phyloP scores from a whole-genome alignment of 2,888 invertebrate genomes.

The Acholoe squamosa region DNA sequence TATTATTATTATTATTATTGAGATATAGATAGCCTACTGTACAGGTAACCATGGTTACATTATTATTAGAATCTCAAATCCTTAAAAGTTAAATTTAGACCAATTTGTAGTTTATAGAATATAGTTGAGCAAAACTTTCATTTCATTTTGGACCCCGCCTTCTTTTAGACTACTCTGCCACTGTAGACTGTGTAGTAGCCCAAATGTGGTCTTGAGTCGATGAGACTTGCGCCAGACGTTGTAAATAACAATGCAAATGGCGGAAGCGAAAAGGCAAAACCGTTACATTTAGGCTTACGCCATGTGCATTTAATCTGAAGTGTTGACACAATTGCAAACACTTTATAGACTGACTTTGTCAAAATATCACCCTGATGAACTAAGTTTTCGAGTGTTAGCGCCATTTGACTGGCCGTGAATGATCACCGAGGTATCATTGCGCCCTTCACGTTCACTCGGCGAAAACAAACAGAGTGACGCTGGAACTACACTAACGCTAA shows the following conservation, averaged over 20 bases:
- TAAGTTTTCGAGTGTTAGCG: constrained; percentile 57
- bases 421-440: constrained; percentile 59
- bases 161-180: not conserved
- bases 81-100: no score
- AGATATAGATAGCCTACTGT: no score
- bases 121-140: no score
- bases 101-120: no score
- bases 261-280: constrained; percentile 31
- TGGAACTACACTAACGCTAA: constrained; percentile 57
- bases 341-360: not conserved
- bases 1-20: no score
- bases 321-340: not conserved
- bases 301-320: not conserved
- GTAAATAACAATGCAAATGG: constrained; percentile 48
- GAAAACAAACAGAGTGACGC: not conserved
- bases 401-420: constrained; percentile 49
- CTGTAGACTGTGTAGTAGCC: not conserved
- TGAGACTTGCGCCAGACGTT: not conserved
- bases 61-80: no score
- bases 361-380: not conserved
- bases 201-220: not conserved
- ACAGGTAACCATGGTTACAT: no score
- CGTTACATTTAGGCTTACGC: not conserved
- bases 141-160: not conserved
- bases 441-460: constrained; percentile 50